Conservation (phyloP, 2,797 vertebrate species). For the Merluccius polli region DNA sequence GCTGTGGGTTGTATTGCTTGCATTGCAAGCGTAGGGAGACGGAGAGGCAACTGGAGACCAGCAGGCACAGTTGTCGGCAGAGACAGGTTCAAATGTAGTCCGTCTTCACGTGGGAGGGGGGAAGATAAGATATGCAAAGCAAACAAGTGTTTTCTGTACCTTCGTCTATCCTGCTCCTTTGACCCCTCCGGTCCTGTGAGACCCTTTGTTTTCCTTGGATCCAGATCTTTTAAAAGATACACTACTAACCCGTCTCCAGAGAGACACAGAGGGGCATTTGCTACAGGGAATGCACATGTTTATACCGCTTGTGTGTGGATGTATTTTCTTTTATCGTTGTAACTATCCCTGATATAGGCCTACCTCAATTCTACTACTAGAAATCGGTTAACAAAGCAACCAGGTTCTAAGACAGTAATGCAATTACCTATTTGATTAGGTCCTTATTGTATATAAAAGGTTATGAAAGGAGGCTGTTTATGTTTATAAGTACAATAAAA, state of each 20-base stretch:
- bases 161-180: slow-evolving; percentile 5
- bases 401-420: slow-evolving; percentile 18
- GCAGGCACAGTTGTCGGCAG: slow-evolving; percentile 42
- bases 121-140: slow-evolving; percentile 38
- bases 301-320: background rate
- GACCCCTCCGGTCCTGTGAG: background rate
- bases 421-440: slow-evolving; percentile 20
- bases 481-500: background rate
- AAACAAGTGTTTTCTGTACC: slow-evolving; percentile 53
- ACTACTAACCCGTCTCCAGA: background rate
- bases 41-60: slow-evolving; percentile 35
- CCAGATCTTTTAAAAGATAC: background rate
- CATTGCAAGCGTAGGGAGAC: slow-evolving; percentile 39
- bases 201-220: background rate
- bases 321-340: background rate
- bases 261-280: background rate
- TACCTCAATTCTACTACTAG: background rate
- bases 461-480: background rate
- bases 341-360: background rate
- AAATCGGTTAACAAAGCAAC: background rate
- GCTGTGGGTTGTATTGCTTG: slow-evolving; percentile 46
- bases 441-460: background rate
- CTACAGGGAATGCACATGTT: background rate
- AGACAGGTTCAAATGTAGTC: slow-evolving; percentile 56
- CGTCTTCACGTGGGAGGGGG: slow-evolving; percentile 48